Evolutionary conservation across 2,888 invertebrate species (phyloP).

Genomic region (Gerris lacustris): DNA sequence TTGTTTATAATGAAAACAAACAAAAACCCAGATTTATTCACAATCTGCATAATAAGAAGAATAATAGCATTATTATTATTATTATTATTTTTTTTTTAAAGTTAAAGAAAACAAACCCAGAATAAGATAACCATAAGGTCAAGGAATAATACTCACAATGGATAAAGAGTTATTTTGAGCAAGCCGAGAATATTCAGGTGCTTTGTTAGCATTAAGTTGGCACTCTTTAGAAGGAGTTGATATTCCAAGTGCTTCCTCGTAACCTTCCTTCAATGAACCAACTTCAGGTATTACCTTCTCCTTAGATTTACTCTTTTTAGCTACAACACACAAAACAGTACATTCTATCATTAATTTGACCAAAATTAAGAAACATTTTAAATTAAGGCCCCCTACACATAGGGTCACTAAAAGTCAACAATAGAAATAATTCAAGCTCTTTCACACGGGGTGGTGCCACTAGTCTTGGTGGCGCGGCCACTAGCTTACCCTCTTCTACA

Average conservation of each 20-base stretch:
- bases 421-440: too few species aligned
- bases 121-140: not conserved
- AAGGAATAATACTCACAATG: conserved; percentile 25
- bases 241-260: conserved; percentile 82
- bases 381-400: too few species aligned
- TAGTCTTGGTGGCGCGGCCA: too few species aligned
- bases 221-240: conserved; percentile 78
- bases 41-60: too few species aligned
- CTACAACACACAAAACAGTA: conserved; percentile 21
- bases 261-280: conserved; percentile 50
- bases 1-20: too few species aligned
- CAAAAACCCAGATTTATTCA: too few species aligned
- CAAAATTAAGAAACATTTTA: not conserved
- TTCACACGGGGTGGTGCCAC: too few species aligned
- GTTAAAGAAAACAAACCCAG: conserved; percentile 1
- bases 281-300: conserved; percentile 24
- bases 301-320: conserved; percentile 33
- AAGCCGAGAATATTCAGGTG: conserved; percentile 27
- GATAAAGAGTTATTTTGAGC: conserved; percentile 30
- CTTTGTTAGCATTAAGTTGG: conserved; percentile 20
- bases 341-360: too few species aligned
- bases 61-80: not conserved
- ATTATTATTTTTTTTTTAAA: not conserved
- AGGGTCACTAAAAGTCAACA: too few species aligned
- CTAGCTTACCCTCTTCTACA: too few species aligned